Evolutionary conservation across 2,888 invertebrate genomes (phyloP), one percentile per base, ranked within the genome.

Genomic region (Cenopis cana): DNA sequence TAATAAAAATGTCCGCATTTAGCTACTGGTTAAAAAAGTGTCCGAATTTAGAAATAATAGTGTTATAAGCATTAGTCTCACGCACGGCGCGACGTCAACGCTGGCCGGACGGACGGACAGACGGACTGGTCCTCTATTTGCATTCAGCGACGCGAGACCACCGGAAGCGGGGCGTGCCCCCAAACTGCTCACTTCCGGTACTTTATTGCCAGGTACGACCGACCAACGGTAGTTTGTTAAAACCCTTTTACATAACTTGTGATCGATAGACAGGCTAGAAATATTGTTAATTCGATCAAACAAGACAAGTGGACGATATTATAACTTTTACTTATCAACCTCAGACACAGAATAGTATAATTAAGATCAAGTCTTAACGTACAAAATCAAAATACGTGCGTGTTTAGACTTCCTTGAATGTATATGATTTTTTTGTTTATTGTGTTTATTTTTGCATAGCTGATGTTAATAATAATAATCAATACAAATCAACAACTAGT

Each of bases 61-160:
- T 41, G 61, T 72, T 68, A 68, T 68, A 72, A 64, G 41, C 68
- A 72, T 72, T 68, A 14, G 72, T 20, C 20, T 72, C 67, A 68
- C 67, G 71, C 60, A 56, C 49, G 54, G 20, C 38, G 38, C 33
- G 18, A 56, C 57, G 68, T 62, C 52, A 49, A 36, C 49, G 29
- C 24, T 41, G 54, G 14, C 56, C 64, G 65, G 59, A 46, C 59
- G 54, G 36, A 59, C 67, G 38, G 57, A 52, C 69, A 56, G 52
- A 60, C 71, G 70, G 69, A 59, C 73, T 60, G 66, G 54, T 57
- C 78, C 77, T 78, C 83, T 85, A 90, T 93, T 93, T 89, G 89
- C 90, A 91, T 92, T 85, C 92, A 89, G 74, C 87, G 87, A 79
- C 80, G 90, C 89, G 89, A 90, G 91, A 89, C 90, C 87, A 83